Evolutionary conservation across 2,888 invertebrate genomes (phyloP).

Genomic region (Phytoseiulus persimilis): DNA sequence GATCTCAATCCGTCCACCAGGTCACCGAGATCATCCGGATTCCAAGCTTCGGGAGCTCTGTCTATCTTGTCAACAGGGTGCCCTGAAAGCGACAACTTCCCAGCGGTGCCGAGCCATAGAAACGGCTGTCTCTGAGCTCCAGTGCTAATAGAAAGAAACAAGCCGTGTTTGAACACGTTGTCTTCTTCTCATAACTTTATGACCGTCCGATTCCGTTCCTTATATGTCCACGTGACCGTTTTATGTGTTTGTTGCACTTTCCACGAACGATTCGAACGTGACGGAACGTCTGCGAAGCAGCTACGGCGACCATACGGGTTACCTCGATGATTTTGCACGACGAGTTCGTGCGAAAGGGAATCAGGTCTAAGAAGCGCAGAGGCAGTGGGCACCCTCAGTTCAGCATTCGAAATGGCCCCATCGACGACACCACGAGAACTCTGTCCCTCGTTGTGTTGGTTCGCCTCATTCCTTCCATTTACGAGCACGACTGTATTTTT

Average conservation of each 20-base stretch:
- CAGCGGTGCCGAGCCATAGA: too few species aligned
- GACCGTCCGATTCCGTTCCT: background rate
- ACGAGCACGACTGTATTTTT: background rate
- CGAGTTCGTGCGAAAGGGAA: background rate
- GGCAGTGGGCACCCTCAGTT: background rate
- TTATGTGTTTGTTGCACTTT: background rate
- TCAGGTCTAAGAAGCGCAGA: background rate
- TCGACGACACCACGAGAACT: too few species aligned
- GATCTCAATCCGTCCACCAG: too few species aligned
- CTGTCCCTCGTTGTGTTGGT: too few species aligned
- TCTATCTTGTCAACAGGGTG: too few species aligned
- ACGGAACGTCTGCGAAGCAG: background rate
- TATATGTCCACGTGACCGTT: background rate
- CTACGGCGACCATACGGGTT: background rate
- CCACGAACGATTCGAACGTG: background rate
- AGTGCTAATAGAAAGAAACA: background rate
- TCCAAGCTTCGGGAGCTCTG: too few species aligned
- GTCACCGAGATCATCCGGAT: too few species aligned
- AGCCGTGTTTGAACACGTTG: background rate
- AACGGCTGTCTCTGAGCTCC: background rate
- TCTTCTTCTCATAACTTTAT: background rate
- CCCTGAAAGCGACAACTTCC: too few species aligned
- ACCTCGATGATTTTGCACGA: background rate
- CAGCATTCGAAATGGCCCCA: background rate
- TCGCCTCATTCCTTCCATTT: background rate